These are phyloP conservation scores for Varanus salvator DNA, from an alignment of 2,113 vertebrate genomes.

Conservation along the genomic window DNA sequence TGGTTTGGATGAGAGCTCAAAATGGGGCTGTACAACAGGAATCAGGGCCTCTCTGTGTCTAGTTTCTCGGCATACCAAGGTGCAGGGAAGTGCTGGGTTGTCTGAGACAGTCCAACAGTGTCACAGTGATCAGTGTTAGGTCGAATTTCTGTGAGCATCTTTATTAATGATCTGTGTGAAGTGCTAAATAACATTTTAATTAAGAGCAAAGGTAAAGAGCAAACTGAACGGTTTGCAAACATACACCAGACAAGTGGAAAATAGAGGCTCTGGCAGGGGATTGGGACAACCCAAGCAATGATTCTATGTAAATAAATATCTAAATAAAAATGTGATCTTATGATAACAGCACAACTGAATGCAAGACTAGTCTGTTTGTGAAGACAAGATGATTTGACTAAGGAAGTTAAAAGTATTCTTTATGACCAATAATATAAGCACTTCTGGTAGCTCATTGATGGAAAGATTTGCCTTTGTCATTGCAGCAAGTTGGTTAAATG, in stretches of 20 bases:
- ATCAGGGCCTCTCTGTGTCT: neutral
- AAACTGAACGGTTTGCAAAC: conserved; percentile 1
- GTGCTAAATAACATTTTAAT: neutral
- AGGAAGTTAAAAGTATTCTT: neutral
- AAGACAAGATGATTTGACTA: conserved; percentile 7
- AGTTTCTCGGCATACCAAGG: neutral
- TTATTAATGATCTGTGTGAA: neutral
- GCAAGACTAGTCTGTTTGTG: neutral
- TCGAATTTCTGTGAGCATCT: neutral
- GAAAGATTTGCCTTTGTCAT: neutral
- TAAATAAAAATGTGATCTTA: neutral
- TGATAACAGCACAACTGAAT: neutral
- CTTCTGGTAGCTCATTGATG: neutral
- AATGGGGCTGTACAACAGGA: neutral
- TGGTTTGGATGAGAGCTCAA: neutral
- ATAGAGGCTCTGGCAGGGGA: neutral
- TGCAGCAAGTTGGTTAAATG: neutral
- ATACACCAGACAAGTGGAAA: neutral
- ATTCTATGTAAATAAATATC: neutral
- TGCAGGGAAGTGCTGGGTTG: neutral
- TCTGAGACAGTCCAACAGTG: neutral
- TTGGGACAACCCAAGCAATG: neutral
- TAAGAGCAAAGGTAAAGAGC: conserved; percentile 14
- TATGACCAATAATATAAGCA: neutral
- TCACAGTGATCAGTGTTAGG: neutral